A percentile compares a stretch with the other conserved stretches of the same genome.
These are phyloP conservation scores for Gymnarchus niloticus DNA, from an alignment of 2,113 vertebrate species.

Conservation along the genomic window DNA sequence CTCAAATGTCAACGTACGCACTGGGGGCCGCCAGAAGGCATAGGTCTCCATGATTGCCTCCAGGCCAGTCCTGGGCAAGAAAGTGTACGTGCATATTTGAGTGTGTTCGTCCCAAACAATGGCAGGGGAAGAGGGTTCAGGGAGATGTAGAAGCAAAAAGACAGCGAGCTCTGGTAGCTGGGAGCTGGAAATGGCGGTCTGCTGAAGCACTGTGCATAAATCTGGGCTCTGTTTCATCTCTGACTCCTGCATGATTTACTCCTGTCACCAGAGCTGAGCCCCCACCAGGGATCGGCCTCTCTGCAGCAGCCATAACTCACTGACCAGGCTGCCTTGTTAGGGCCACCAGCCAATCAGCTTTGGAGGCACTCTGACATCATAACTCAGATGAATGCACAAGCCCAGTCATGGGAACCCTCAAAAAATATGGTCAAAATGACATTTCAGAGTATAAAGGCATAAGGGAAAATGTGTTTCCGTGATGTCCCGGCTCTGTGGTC, in stretches of 20 bases:
- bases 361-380: conserved; percentile 32
- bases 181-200: conserved; percentile 30
- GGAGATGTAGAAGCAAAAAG: conserved; percentile 35
- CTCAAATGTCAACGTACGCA: conserved; percentile 93
- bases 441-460: not conserved
- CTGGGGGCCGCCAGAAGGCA: conserved; percentile 96
- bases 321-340: conserved; percentile 53
- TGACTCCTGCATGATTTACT: conserved; percentile 63
- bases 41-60: conserved; percentile 99
- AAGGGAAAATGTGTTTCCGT: not conserved
- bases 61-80: conserved; percentile 77
- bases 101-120: conserved; percentile 23
- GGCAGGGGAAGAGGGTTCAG: conserved; percentile 30
- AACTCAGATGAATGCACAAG: conserved; percentile 28
- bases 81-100: not conserved
- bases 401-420: not conserved
- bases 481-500: not conserved
- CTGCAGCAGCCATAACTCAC: conserved; percentile 49
- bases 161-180: conserved; percentile 22
- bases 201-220: conserved; percentile 52
- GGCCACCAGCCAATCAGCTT: conserved; percentile 50
- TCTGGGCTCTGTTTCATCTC: conserved; percentile 66
- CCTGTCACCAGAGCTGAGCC: conserved; percentile 30
- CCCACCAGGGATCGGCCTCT: conserved; percentile 33
- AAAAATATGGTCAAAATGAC: not conserved